Conservation (phyloP, 2,888 invertebrate species). For the Antitype chi region DNA sequence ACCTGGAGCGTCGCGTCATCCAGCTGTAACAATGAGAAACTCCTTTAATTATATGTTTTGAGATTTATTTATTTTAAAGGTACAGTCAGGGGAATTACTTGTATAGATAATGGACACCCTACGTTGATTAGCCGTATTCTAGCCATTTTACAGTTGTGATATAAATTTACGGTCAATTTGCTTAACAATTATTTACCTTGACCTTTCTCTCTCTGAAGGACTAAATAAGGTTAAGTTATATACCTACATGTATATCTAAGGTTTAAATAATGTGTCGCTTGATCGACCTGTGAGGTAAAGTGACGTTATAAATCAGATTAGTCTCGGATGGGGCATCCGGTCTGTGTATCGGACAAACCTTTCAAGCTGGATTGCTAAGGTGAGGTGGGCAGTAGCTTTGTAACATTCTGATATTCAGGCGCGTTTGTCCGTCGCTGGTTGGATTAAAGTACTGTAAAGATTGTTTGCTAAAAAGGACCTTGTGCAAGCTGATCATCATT, state of each 20-base stretch:
- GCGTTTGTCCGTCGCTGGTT: background rate
- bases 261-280: background rate
- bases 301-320: slow-evolving; percentile 13
- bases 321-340: background rate
- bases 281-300: slow-evolving; percentile 1
- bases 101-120: background rate
- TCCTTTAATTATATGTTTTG: background rate
- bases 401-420: background rate
- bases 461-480: too few relatives aligned
- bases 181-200: background rate
- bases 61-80: too few relatives aligned
- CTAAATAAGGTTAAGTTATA: background rate
- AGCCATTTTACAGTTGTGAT: background rate
- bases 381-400: background rate
- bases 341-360: background rate
- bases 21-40: slow-evolving; percentile 93
- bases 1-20: slow-evolving; percentile 99
- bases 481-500: too few relatives aligned
- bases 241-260: background rate
- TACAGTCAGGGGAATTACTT: background rate
- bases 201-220: background rate
- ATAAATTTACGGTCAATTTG: background rate
- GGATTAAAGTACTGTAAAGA: background rate
- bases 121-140: background rate
- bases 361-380: background rate